phyloP scores from a whole-genome alignment of 2,113 vertebrate genomes.

The Macquaria australasica region DNA sequence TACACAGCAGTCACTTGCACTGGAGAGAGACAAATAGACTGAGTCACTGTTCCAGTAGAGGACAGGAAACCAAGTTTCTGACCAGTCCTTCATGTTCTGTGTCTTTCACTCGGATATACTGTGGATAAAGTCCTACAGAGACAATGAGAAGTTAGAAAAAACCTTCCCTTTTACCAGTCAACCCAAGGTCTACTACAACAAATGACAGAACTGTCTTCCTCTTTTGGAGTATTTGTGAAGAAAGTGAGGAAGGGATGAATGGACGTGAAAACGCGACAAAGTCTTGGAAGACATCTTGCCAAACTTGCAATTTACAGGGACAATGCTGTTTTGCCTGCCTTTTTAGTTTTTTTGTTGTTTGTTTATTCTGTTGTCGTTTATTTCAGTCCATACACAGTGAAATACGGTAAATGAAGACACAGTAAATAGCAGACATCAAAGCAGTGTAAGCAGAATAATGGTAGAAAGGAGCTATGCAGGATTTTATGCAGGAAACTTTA shows the following conservation, averaged over 20 bases:
- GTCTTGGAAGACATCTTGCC: slow-evolving; percentile 49
- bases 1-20: slow-evolving; percentile 78
- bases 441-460: slow-evolving; percentile 29
- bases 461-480: slow-evolving; percentile 44
- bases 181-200: slow-evolving; percentile 77
- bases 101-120: slow-evolving; percentile 55
- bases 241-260: slow-evolving; percentile 56
- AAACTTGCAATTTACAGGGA: slow-evolving; percentile 63
- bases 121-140: slow-evolving; percentile 58
- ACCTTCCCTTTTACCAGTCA: slow-evolving; percentile 61
- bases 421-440: slow-evolving; percentile 30
- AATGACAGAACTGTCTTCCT: slow-evolving; percentile 75
- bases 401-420: slow-evolving; percentile 23
- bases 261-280: slow-evolving; percentile 37
- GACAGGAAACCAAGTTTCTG: slow-evolving; percentile 56
- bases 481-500: slow-evolving; percentile 57
- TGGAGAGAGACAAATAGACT: slow-evolving; percentile 66
- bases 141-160: slow-evolving; percentile 42
- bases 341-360: slow-evolving; percentile 34
- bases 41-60: slow-evolving; percentile 34
- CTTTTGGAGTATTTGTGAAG: slow-evolving; percentile 56
- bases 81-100: slow-evolving; percentile 45
- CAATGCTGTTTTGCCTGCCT: slow-evolving; percentile 51
- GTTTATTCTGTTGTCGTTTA: slow-evolving; percentile 50
- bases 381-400: slow-evolving; percentile 48